Conservation (phyloP, 2,113 vertebrate genomes). For the Zosterops borbonicus region DNA sequence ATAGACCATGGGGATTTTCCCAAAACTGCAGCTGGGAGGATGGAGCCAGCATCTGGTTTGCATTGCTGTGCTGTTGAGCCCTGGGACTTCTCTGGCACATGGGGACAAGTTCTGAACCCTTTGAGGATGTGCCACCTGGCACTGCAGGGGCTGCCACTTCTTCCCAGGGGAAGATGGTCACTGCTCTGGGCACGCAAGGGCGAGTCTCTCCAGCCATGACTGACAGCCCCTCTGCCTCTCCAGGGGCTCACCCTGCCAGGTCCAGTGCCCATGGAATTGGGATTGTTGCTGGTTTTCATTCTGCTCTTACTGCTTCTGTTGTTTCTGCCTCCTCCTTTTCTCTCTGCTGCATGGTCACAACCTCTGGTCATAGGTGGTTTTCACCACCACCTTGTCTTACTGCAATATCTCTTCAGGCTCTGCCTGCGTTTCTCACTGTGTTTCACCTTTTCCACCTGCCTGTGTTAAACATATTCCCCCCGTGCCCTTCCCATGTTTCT, state of each 20-base stretch:
- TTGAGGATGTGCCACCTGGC: neutral
- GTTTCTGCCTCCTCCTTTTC: neutral
- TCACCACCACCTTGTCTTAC: neutral
- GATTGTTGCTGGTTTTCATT: neutral
- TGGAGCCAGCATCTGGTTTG: neutral
- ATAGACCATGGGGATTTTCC: neutral
- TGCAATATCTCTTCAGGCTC: neutral
- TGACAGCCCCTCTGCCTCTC: neutral
- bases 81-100: accelerated
- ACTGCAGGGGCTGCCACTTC: neutral
- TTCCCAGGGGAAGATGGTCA: neutral
- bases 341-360: neutral
- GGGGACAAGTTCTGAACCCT: neutral
- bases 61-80: neutral
- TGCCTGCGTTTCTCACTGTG: accelerated
- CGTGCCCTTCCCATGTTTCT: neutral
- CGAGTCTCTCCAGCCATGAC: neutral
- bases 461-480: neutral
- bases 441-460: neutral
- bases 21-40: neutral
- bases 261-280: accelerated
- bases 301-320: neutral
- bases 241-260: neutral
- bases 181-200: neutral
- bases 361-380: neutral